Conservation (phyloP, 1,140 invertebrate genomes). For the Lasioglossum albipes region DNA sequence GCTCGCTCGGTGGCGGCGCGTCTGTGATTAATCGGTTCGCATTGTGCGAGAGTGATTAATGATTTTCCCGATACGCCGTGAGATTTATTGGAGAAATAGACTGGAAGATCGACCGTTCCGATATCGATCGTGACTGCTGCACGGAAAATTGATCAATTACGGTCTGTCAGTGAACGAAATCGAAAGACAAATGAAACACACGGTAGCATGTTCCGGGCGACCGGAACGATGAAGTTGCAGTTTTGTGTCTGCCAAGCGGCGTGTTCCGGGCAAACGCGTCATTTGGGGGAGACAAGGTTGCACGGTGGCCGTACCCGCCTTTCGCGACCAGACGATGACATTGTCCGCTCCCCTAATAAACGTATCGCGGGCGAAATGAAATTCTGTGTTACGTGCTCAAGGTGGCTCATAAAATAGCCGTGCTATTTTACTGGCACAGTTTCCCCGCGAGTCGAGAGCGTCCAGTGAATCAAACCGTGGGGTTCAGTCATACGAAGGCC, state of each 20-base stretch:
- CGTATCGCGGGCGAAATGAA: conserved; percentile 49
- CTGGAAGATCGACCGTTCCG: too few relatives aligned
- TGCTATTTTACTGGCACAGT: conserved; percentile 74
- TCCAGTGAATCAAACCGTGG: conserved; percentile 62
- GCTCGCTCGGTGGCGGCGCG: background rate
- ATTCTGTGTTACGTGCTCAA: conserved; percentile 58
- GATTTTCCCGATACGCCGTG: background rate
- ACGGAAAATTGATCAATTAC: too few relatives aligned
- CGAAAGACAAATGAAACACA: too few relatives aligned
- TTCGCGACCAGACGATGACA: conserved; percentile 14
- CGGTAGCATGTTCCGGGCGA: too few relatives aligned
- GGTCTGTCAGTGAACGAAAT: too few relatives aligned
- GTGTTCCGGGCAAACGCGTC: background rate
- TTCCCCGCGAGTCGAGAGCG: conserved; percentile 53
- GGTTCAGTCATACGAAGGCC: conserved; percentile 50
- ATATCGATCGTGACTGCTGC: too few relatives aligned
- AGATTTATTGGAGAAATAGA: too few relatives aligned
- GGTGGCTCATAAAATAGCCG: conserved; percentile 71
- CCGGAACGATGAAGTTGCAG: background rate
- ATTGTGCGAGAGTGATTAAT: background rate
- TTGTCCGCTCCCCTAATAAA: background rate
- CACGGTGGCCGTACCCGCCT: too few relatives aligned
- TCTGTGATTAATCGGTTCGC: conserved; percentile 1
- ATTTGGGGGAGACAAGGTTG: background rate
- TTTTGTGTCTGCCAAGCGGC: background rate